Conservation (phyloP, 2,888 invertebrate genomes). For the Nesidiocoris tenuis region DNA sequence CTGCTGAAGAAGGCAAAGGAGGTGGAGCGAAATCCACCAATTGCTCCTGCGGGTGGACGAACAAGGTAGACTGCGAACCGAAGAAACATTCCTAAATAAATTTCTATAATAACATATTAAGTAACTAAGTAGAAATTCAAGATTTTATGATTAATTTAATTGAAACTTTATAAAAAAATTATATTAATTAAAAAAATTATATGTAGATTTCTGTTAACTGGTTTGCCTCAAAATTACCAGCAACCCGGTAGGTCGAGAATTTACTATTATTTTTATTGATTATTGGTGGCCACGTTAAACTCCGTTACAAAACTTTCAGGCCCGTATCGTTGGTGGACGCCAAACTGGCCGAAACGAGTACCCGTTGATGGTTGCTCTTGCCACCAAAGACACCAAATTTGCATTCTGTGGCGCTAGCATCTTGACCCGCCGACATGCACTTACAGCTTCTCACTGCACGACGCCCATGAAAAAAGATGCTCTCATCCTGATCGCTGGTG, state of each 20-base stretch:
- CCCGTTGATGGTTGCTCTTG: conserved; percentile 39
- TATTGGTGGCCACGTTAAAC: too few species aligned
- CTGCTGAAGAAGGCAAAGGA: conserved; percentile 30
- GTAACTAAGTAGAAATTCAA: too few species aligned
- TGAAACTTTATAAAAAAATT: too few species aligned
- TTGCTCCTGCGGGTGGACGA: conserved; percentile 45
- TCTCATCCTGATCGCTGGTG: conserved; percentile 34
- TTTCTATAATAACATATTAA: too few species aligned
- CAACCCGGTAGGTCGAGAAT: too few species aligned
- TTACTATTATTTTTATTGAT: too few species aligned
- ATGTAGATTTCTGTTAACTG: too few species aligned
- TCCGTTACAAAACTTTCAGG: neutral
- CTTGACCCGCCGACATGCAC: conserved; percentile 36
- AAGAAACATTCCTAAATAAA: too few species aligned
- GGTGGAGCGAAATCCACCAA: conserved; percentile 29
- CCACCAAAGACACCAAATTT: conserved; percentile 1
- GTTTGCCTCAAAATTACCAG: too few species aligned
- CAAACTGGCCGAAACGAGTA: conserved; percentile 42
- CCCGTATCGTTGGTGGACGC: conserved; percentile 44
- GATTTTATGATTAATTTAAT: too few species aligned
- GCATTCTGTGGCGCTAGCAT: conserved; percentile 43
- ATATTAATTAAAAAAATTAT: too few species aligned
- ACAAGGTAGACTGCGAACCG: conserved; percentile 33
- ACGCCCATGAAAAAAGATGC: conserved; percentile 19
- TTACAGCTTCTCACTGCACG: conserved; percentile 46